These are phyloP conservation scores for Syngnathus floridae DNA, from an alignment of 2,113 vertebrate genomes.

Conservation along the genomic window DNA sequence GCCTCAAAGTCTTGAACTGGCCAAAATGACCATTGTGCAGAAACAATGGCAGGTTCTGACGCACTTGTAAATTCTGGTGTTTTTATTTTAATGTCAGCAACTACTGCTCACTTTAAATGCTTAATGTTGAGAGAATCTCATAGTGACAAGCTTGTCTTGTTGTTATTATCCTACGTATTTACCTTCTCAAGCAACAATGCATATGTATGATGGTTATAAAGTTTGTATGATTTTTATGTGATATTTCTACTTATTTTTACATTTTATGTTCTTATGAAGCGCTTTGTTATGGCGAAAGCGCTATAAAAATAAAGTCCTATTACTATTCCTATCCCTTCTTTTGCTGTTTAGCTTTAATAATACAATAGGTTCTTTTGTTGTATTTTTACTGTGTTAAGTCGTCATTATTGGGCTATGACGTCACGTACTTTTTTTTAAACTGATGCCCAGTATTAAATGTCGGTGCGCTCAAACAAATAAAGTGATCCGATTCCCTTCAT, in stretches of 20 bases:
- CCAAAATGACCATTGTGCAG: neutral
- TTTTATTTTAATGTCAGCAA: neutral
- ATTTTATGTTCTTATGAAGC: no score
- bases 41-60: neutral
- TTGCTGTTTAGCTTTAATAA: neutral
- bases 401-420: neutral
- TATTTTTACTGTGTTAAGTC: neutral
- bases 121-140: constrained; percentile 3
- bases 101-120: constrained; percentile 10
- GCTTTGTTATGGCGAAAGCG: no score
- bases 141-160: neutral
- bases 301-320: no score
- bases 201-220: neutral
- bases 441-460: neutral
- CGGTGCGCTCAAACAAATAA: neutral
- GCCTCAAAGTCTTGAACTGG: neutral
- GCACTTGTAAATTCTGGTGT: neutral
- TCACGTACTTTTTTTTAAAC: neutral
- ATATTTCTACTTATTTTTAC: no score
- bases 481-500: constrained; percentile 13
- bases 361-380: neutral
- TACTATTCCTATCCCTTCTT: neutral
- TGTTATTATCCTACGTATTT: neutral
- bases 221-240: no score
- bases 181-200: neutral